Evolutionary conservation across 2,113 vertebrate genomes (phyloP), one percentile per base, ranked within the genome.

Genomic region (Phaethornis superciliosus): DNA sequence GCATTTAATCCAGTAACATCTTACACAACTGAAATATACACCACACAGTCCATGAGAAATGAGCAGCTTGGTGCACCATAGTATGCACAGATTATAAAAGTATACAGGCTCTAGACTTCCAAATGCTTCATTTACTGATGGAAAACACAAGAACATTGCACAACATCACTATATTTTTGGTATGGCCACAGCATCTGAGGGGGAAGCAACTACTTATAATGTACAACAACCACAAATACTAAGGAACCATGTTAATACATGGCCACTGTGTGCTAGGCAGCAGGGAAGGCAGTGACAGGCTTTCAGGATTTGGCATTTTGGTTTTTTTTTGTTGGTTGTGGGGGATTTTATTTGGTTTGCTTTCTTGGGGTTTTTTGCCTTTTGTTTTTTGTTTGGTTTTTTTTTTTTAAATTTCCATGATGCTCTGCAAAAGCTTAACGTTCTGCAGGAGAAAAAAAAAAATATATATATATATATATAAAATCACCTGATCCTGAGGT

Each of bases 401-500:
- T 13, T 4, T 11, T 68, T 33, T 19, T 21, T n/a, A 58, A 74
- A 67, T 54, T 51, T 17, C 15, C 44, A 28, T 10, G 30, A 67
- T 88, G 47, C 56, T 93, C 71, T 59, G 84, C 64, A 71, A 78
- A 83, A 89, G 71, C 77, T 74, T 67, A 4, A 37, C 16, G 55
- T 47, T 94, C 89, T 86, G 67, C 42, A 88, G 81, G 64, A 62
- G 30, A 27, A 15, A 37, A 8, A 47, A 75, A 56, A 75, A 47
- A 52, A 28, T 19, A n/a, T n/a, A n/a, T n/a, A n/a, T n/a, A n/a
- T n/a, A n/a, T n/a, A n/a, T n/a, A n/a, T n/a, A n/a, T n/a, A 14
- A 55, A 4, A 70, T 92, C 89, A 96, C 94, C 96, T 75, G 92
- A 85, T 92, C 93, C 90, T 90, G 76, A 58, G 67, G 23, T 20